Evolutionary conservation across 2,797 vertebrate genomes (phyloP).

Genomic region (Enteromius thamalakanensis): DNA sequence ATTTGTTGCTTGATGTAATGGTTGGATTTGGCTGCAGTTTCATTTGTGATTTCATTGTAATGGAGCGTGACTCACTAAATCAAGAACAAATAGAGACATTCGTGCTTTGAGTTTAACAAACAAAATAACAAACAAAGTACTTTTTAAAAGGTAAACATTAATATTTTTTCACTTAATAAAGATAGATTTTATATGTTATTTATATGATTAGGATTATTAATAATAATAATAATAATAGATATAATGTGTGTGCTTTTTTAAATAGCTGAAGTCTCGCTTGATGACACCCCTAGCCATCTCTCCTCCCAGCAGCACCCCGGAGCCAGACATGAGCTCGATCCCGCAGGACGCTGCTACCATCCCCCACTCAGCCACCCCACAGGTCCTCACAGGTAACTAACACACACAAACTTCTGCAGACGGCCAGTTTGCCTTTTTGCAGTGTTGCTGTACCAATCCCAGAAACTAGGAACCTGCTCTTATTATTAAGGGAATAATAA

Average conservation of each 20-base stretch:
- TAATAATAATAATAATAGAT: neutral
- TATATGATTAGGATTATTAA: neutral
- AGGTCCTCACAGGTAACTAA: conserved; percentile 85
- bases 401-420: neutral
- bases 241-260: neutral
- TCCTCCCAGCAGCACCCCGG: conserved; percentile 88
- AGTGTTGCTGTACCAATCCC: neutral
- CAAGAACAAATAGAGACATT: neutral
- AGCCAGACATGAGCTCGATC: conserved; percentile 91
- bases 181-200: neutral
- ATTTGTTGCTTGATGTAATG: neutral
- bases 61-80: neutral
- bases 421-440: neutral
- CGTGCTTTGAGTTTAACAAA: neutral
- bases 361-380: conserved; percentile 86
- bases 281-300: conserved; percentile 89
- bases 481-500: conserved; percentile 19
- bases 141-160: neutral
- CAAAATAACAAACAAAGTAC: neutral
- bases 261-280: conserved; percentile 89
- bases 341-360: conserved; percentile 92
- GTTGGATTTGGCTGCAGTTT: neutral
- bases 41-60: neutral
- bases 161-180: neutral
- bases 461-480: neutral